phyloP scores from a whole-genome alignment of 2,113 vertebrate genomes.

The Lepus americanus region DNA sequence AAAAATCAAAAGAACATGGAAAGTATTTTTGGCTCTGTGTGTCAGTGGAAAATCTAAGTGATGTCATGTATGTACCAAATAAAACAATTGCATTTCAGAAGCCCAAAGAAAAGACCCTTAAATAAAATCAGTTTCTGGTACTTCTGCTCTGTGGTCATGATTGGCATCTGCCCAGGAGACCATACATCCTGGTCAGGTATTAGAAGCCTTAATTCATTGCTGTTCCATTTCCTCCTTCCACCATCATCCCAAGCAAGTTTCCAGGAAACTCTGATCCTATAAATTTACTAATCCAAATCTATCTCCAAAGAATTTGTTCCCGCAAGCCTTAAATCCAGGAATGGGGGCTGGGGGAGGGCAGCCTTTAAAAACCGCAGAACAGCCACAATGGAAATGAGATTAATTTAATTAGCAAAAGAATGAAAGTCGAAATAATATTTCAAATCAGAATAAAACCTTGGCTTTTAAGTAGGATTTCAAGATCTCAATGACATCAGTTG shows the following conservation, averaged over 20 bases:
- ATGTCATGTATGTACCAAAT: conserved; percentile 3
- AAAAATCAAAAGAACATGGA: background rate
- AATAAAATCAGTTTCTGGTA: conserved; percentile 15
- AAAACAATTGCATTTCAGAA: conserved; percentile 50
- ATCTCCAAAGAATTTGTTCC: conserved; percentile 30
- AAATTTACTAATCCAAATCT: conserved; percentile 41
- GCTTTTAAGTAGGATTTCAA: conserved; percentile 25
- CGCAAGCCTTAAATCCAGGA: background rate
- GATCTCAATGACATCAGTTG: conserved; percentile 1
- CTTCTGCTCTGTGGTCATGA: background rate
- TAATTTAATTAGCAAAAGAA: conserved; percentile 14
- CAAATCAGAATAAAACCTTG: conserved; percentile 12
- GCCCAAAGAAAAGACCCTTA: conserved; percentile 15
- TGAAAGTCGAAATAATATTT: conserved; percentile 36
- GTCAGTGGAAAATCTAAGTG: conserved; percentile 37
- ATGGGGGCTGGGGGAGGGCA: too few relatives aligned
- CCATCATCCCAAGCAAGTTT: background rate
- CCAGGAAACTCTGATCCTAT: conserved; percentile 34
- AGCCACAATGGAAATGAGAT: conserved; percentile 3
- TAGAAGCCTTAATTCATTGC: conserved; percentile 12
- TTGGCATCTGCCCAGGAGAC: background rate
- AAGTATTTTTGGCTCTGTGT: conserved; percentile 21
- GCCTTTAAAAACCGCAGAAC: background rate
- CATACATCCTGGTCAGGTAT: background rate
- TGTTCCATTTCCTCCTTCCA: conserved; percentile 35